Evolutionary conservation across 2,797 vertebrate genomes (phyloP).

Genomic region (Hydrolagus colliei): DNA sequence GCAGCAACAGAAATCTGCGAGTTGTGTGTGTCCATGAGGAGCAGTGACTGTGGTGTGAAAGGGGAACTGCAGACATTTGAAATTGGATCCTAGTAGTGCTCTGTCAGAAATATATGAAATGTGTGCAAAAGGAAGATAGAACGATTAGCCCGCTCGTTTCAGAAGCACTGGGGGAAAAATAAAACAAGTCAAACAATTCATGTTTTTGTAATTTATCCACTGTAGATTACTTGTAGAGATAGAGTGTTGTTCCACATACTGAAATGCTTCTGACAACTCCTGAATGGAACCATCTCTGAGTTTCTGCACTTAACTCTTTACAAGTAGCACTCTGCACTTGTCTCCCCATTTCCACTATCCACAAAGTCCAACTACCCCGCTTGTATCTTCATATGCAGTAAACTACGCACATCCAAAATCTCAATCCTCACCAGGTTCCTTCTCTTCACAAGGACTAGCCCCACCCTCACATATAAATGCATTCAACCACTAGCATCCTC

Average conservation of each 20-base stretch:
- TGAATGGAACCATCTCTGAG: background rate
- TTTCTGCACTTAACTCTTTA: conserved; percentile 12
- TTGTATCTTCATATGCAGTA: too few species aligned
- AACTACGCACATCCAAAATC: too few species aligned
- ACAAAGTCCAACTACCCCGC: too few species aligned
- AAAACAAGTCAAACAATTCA: conserved; percentile 34
- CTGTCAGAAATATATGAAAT: conserved; percentile 44
- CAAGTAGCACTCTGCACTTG: background rate
- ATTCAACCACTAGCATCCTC: too few species aligned
- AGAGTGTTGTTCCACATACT: conserved; percentile 33
- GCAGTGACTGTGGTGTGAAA: background rate
- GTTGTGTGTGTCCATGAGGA: conserved; percentile 29
- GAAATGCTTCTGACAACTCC: conserved; percentile 1
- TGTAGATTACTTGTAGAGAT: conserved; percentile 31
- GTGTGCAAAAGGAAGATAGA: conserved; percentile 46
- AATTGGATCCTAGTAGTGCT: conserved; percentile 48
- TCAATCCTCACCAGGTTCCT: too few species aligned
- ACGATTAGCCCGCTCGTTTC: conserved; percentile 41
- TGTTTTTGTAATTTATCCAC: conserved; percentile 35
- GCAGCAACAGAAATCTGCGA: conserved; percentile 35
- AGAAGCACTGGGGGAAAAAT: conserved; percentile 39
- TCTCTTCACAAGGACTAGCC: too few species aligned
- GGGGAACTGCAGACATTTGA: conserved; percentile 37
- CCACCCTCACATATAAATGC: too few species aligned
- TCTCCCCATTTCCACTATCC: too few species aligned